These are phyloP conservation scores for Beris chalybata DNA, from an alignment of 2,888 invertebrate species.

Conservation along the genomic window DNA sequence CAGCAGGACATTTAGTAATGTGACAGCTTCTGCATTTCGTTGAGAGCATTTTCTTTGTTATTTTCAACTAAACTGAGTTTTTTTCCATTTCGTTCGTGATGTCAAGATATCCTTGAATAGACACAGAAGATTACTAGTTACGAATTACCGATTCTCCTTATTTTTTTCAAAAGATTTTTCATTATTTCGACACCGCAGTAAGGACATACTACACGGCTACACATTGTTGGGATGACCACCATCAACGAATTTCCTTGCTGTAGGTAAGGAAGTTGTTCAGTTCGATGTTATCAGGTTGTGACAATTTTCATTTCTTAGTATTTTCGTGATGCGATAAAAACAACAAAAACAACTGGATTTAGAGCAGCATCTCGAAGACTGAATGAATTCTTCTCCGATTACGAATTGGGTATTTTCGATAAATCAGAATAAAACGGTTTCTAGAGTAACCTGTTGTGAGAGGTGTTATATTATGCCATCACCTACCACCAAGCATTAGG, in stretches of 20 bases:
- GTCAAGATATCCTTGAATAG: slow-evolving; percentile 25
- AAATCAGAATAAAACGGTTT: slow-evolving; percentile 30
- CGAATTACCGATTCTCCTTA: slow-evolving; percentile 4
- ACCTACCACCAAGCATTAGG: slow-evolving; percentile 5
- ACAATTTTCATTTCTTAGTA: slow-evolving; percentile 15
- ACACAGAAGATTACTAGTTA: slow-evolving; percentile 7
- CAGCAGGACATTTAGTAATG: slow-evolving; percentile 32
- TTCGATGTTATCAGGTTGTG: slow-evolving; percentile 7
- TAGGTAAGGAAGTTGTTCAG: slow-evolving; percentile 27
- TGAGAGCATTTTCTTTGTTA: slow-evolving; percentile 19
- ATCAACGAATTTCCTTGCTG: slow-evolving; percentile 9
- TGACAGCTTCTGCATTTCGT: slow-evolving; percentile 32
- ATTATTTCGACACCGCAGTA: slow-evolving; percentile 14
- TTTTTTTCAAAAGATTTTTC: slow-evolving; percentile 14
- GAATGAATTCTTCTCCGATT: slow-evolving; percentile 17
- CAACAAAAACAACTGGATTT: no score
- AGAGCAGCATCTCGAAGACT: background rate
- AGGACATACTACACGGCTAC: slow-evolving; percentile 4
- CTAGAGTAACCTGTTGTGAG: slow-evolving; percentile 23
- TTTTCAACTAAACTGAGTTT: background rate
- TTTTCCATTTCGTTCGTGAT: slow-evolving; percentile 4
- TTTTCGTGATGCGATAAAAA: background rate
- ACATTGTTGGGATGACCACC: slow-evolving; percentile 16
- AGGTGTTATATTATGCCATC: slow-evolving; percentile 8
- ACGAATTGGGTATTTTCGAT: slow-evolving; percentile 5